Evolutionary conservation across 2,797 vertebrate species (phyloP).

Genomic region (Mergus octosetaceus): DNA sequence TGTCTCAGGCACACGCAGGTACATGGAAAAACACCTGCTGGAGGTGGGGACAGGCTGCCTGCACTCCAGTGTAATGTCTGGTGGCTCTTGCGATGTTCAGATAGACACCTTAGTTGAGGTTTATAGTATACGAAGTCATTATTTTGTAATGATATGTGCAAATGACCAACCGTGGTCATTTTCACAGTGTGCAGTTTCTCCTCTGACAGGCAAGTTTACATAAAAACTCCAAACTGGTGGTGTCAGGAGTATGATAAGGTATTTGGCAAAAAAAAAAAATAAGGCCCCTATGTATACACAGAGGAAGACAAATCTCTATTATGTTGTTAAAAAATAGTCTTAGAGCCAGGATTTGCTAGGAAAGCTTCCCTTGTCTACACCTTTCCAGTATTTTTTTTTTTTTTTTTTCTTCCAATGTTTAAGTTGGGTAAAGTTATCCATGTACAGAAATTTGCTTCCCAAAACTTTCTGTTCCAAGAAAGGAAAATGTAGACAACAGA

Average conservation of each 20-base stretch:
- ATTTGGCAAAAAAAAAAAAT: background rate
- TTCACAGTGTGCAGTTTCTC: background rate
- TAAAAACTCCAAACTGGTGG: background rate
- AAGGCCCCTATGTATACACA: background rate
- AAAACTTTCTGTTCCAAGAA: background rate
- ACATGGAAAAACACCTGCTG: background rate
- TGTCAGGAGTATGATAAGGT: background rate
- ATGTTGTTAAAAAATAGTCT: background rate
- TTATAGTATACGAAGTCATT: background rate
- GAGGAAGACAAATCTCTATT: background rate
- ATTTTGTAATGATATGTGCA: background rate
- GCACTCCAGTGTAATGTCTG: background rate
- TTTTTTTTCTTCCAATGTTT: background rate
- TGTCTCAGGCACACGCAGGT: background rate
- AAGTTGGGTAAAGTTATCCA: background rate
- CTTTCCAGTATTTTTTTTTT: background rate
- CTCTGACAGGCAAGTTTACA: background rate
- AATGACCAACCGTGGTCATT: background rate
- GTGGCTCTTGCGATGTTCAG: background rate
- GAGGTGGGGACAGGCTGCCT: background rate
- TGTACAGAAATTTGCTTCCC: background rate
- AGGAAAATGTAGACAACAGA: background rate
- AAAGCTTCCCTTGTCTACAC: background rate
- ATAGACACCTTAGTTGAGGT: rapidly evolving
- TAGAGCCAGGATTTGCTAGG: background rate